These are phyloP conservation scores for Acrocephalus scirpaceus DNA, from an alignment of 2,797 vertebrate species.

Conservation along the genomic window DNA sequence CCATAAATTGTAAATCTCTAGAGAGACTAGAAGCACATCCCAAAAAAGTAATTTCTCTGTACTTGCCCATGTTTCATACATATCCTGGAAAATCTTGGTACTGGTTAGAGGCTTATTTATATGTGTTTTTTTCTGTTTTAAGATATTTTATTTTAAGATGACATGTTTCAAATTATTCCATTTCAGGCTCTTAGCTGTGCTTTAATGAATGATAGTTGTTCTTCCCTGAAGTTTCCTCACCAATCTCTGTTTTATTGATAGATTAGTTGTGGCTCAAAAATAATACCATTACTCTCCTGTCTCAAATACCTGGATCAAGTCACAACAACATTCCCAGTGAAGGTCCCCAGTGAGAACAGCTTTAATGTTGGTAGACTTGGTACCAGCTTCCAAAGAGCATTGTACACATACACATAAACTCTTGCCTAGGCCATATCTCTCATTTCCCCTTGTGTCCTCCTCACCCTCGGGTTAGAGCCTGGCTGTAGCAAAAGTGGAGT, in stretches of 20 bases:
- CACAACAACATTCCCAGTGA: neutral
- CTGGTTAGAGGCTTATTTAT: neutral
- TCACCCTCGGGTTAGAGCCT: neutral
- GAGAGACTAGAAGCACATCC: neutral
- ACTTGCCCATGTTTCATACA: neutral
- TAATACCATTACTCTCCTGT: neutral
- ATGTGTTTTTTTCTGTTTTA: neutral
- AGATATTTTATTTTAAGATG: neutral
- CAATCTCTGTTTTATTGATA: slow-evolving; percentile 23
- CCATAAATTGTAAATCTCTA: neutral
- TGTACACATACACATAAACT: neutral
- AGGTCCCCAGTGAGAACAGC: neutral
- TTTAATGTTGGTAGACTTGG: neutral
- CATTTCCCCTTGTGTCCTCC: neutral
- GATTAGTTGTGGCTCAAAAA: slow-evolving; percentile 15
- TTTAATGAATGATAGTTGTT: neutral
- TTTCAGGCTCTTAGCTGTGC: neutral
- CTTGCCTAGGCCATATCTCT: neutral
- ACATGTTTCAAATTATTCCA: neutral
- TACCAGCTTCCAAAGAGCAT: neutral
- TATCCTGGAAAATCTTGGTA: neutral
- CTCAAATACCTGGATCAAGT: slow-evolving; percentile 26
- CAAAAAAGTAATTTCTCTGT: neutral
- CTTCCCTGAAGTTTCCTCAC: neutral
- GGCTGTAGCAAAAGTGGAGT: neutral